Base-by-base conservation (phyloP, 2,888 invertebrate species). In the Dichetophora obliterata region DNA sequence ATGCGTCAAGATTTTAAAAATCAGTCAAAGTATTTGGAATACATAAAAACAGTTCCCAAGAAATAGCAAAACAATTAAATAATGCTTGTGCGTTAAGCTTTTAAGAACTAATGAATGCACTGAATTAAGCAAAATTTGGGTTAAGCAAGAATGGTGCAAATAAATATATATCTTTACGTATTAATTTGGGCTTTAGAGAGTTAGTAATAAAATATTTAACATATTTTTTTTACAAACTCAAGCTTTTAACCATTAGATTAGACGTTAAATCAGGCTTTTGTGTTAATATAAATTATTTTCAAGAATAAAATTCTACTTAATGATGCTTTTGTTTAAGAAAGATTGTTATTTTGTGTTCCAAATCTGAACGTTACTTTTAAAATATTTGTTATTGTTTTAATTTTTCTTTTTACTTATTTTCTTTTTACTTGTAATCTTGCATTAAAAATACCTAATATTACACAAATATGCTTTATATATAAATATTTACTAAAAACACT, bases 1-100 rank as follows among this genome's bases (percentile, higher is more conserved):
- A 69, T 48, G 31, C 22, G n/a, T 22, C 6, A 57, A 57, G 37
- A 59, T 22, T 54, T 71, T 43, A 3, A 37, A 43, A 71, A 37
- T 59, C 57, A 71, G 57, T 70, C 70, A 66, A 66, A 43, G 37
- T 43, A 54, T 24, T 27, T 59, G 27, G 27, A 22, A 59, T 59
- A 22, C 22, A 59, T n/a, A n/a, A 59, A 59, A 59, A 5, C 54
- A 54, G 8, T n/a, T 19, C n/a, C 4, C 11, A 14, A 11, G n/a
- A 59, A 59, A 22, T 24, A 19, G 14, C 57, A 59, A 27, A 14
- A 27, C 6, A 59, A 9, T 24, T 24, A 1, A 27, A 22, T 1
- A 22, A 22, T 27, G 27, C 27, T 27, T 24, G 16, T 27, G 27
- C 27, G 27, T 59, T 59, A 4, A 27, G 24, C 16, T 27, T 27